phyloP scores from a whole-genome alignment of 2,888 invertebrate genomes.

The Andrena camellia region DNA sequence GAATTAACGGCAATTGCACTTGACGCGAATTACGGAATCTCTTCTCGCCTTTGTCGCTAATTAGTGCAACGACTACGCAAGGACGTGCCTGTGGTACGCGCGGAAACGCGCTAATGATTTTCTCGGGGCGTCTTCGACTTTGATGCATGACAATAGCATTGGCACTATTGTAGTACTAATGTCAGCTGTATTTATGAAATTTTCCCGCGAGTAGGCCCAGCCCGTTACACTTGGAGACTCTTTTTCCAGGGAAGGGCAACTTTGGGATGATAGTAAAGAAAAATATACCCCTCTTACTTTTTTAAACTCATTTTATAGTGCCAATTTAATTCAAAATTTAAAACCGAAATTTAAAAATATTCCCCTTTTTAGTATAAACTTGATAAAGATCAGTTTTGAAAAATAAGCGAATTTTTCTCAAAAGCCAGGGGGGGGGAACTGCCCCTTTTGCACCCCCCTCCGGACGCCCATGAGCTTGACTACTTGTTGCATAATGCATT shows the following conservation, averaged over 20 bases:
- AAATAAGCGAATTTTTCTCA: too few relatives aligned
- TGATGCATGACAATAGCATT: not conserved
- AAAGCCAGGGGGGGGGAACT: too few relatives aligned
- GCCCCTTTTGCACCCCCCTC: too few relatives aligned
- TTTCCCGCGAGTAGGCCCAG: slow-evolving; percentile 18
- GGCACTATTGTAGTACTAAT: not conserved
- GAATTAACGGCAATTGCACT: slow-evolving; percentile 19
- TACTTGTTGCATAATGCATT: slow-evolving; percentile 77
- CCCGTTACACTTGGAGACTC: slow-evolving; percentile 47
- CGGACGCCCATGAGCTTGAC: too few relatives aligned
- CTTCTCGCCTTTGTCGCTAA: slow-evolving; percentile 13
- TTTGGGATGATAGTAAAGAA: too few relatives aligned
- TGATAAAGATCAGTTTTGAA: too few relatives aligned
- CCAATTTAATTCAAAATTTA: too few relatives aligned
- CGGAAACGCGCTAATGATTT: slow-evolving; percentile 12
- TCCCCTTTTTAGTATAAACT: too few relatives aligned
- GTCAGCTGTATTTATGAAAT: slow-evolving; percentile 22
- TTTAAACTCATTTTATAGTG: too few relatives aligned
- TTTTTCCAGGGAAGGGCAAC: too few relatives aligned
- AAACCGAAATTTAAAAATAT: too few relatives aligned
- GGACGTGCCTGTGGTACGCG: not conserved
- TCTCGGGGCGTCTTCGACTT: not conserved
- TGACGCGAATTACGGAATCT: slow-evolving; percentile 20
- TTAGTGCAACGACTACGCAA: slow-evolving; percentile 38
- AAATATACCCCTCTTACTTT: too few relatives aligned